Evolutionary conservation across 2,797 vertebrate genomes (phyloP).

Genomic region (Rhinatrema bivittatum): DNA sequence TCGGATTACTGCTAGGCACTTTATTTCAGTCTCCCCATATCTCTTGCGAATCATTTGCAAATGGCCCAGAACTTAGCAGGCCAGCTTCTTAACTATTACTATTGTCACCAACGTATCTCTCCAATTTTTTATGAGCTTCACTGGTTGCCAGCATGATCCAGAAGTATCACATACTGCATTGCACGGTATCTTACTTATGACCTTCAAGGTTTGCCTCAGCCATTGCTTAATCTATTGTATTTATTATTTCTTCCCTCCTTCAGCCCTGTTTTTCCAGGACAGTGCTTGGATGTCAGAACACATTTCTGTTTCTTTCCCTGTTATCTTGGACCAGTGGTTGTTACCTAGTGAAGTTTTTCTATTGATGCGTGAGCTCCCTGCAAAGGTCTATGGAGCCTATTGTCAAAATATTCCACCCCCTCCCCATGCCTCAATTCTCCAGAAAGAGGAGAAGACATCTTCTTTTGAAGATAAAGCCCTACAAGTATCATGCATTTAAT

Average conservation of each 20-base stretch:
- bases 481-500: too few relatives aligned
- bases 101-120: constrained; percentile 18
- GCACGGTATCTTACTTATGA: constrained; percentile 21
- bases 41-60: constrained; percentile 34
- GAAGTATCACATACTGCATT: constrained; percentile 2
- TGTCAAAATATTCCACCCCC: too few relatives aligned
- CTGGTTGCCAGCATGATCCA: constrained; percentile 7
- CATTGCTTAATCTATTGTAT: too few relatives aligned
- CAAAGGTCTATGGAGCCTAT: too few relatives aligned
- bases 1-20: constrained; percentile 19
- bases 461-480: too few relatives aligned
- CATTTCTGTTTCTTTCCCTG: background rate
- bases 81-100: constrained; percentile 29
- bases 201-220: constrained; percentile 19
- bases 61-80: constrained; percentile 32
- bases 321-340: constrained; percentile 21
- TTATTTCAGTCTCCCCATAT: constrained; percentile 28
- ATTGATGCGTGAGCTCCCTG: constrained; percentile 18
- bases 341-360: constrained; percentile 23
- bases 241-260: constrained; percentile 7
- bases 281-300: constrained; percentile 3
- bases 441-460: too few relatives aligned
- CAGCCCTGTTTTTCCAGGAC: background rate
- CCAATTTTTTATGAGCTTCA: constrained; percentile 25
- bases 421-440: too few relatives aligned